A percentile compares a stretch with the other conserved stretches of the same genome.
Conservation (phyloP, 1,140 invertebrate genomes). For the Phortica variegata region DNA sequence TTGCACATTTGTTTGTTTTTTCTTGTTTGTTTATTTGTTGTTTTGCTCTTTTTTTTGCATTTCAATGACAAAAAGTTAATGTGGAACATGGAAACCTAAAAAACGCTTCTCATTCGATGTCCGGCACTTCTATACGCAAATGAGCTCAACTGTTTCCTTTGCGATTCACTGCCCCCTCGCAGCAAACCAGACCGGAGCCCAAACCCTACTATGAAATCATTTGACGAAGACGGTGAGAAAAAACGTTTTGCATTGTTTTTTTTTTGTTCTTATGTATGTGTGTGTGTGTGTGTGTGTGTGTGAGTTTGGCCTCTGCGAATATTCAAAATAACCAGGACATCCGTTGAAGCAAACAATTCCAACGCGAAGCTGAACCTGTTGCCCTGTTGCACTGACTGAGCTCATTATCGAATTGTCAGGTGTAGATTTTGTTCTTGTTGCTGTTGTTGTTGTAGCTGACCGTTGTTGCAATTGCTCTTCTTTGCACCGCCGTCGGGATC, state of each 20-base stretch:
- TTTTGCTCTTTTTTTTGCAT: too few species aligned
- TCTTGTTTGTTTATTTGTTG: neutral
- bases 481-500: conserved; percentile 10
- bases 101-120: neutral
- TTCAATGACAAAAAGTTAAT: conserved; percentile 1
- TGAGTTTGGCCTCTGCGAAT: conserved; percentile 24
- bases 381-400: conserved; percentile 34
- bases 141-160: neutral
- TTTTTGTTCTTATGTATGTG: conserved; percentile 13
- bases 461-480: too few species aligned
- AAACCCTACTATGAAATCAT: too few species aligned
- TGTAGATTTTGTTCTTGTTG: conserved; percentile 16
- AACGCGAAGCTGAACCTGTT: neutral
- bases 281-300: conserved; percentile 9
- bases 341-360: conserved; percentile 36
- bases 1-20: too few species aligned
- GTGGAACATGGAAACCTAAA: conserved; percentile 6
- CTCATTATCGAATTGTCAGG: conserved; percentile 55
- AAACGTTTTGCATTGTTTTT: conserved; percentile 54
- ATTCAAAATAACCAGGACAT: too few species aligned
- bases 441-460: too few species aligned
- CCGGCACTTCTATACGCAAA: neutral
- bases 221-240: conserved; percentile 28
- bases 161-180: conserved; percentile 1
- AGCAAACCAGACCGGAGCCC: too few species aligned